phyloP scores from a whole-genome alignment of 2,113 vertebrate genomes.

The Heterotis niloticus region DNA sequence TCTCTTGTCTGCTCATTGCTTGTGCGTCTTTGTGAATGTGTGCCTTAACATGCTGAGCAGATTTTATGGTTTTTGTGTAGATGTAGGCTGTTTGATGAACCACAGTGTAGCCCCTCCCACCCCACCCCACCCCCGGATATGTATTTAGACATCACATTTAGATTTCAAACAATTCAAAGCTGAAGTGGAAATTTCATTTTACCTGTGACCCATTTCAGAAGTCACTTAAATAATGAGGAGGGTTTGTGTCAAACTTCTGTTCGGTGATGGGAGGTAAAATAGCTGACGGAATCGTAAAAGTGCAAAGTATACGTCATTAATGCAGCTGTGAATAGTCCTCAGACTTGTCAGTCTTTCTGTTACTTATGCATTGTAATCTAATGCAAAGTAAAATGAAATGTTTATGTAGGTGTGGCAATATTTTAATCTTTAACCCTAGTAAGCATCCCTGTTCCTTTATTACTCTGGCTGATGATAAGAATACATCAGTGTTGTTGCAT shows the following conservation, averaged over 20 bases:
- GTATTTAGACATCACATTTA: not conserved
- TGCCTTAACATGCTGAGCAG: slow-evolving; percentile 11
- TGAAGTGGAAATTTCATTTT: not conserved
- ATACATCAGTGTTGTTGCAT: too few relatives aligned
- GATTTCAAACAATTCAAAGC: not conserved
- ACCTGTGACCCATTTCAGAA: not conserved
- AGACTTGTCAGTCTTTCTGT: too few relatives aligned
- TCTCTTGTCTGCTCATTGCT: slow-evolving; percentile 29
- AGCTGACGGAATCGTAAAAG: not conserved
- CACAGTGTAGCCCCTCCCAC: not conserved
- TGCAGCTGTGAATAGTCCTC: not conserved
- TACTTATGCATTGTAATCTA: too few relatives aligned
- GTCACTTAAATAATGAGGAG: not conserved
- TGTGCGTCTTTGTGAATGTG: slow-evolving; percentile 10
- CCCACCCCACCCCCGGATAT: not conserved
- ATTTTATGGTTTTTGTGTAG: not conserved
- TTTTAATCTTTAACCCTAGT: too few relatives aligned
- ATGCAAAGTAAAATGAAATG: too few relatives aligned
- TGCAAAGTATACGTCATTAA: not conserved
- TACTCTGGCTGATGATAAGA: too few relatives aligned
- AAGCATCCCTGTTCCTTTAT: too few relatives aligned
- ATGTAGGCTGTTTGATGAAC: not conserved
- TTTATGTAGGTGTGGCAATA: too few relatives aligned
- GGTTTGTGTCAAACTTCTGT: not conserved
- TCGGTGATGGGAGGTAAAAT: not conserved